These are phyloP conservation scores for Panagrolaimus sp. DNA, from an alignment of 1,140 invertebrate species.

Conservation along the genomic window DNA sequence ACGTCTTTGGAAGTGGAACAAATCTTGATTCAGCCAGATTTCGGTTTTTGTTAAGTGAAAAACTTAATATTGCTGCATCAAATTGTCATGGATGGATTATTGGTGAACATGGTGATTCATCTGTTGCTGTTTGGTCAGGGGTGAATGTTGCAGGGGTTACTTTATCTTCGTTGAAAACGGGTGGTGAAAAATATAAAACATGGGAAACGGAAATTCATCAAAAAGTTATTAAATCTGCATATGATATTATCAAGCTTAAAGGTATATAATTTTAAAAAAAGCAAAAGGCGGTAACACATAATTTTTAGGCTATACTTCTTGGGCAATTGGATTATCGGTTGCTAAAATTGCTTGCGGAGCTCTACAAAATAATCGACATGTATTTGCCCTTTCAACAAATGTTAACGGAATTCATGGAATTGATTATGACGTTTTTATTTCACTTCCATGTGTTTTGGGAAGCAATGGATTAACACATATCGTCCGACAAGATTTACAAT, in stretches of 20 bases:
- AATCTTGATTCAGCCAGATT: constrained; percentile 83
- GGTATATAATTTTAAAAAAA: too few relatives aligned
- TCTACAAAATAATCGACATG: constrained; percentile 70
- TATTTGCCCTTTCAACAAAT: constrained; percentile 74
- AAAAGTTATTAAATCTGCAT: constrained; percentile 67
- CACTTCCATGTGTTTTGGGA: constrained; percentile 73
- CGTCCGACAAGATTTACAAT: constrained; percentile 71
- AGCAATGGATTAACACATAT: constrained; percentile 70
- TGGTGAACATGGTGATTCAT: constrained; percentile 74
- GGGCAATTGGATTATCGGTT: constrained; percentile 61
- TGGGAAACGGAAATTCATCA: constrained; percentile 70
- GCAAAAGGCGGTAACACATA: too few relatives aligned
- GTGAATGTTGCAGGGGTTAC: constrained; percentile 82
- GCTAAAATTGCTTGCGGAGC: constrained; percentile 68
- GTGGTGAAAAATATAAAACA: constrained; percentile 69
- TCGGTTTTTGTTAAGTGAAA: constrained; percentile 77
- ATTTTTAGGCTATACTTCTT: constrained; percentile 58
- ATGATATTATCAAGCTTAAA: constrained; percentile 59
- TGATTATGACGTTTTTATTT: constrained; percentile 75
- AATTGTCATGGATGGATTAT: constrained; percentile 83
- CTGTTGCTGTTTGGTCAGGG: constrained; percentile 73
- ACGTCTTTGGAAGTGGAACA: constrained; percentile 81
- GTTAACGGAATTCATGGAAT: constrained; percentile 75
- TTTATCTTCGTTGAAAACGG: constrained; percentile 69
- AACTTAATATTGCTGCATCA: constrained; percentile 71